A percentile compares a stretch with the other conserved stretches of the same genome.
Evolutionary conservation across 2,113 vertebrate species (phyloP).

Genomic region (Martes martes): DNA sequence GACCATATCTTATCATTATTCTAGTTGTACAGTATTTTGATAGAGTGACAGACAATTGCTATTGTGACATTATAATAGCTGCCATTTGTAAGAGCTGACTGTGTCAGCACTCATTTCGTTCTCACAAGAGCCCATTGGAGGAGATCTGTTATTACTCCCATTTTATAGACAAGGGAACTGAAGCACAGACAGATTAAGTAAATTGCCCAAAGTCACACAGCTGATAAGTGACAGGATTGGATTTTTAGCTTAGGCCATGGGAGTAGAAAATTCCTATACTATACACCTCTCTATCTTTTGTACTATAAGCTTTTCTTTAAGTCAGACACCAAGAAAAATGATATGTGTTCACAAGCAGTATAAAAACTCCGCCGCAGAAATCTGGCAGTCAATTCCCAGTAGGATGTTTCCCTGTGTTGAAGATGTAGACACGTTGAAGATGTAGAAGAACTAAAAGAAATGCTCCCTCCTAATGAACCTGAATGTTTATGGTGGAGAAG

Average conservation of each 20-base stretch:
- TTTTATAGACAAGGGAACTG: conserved; percentile 16
- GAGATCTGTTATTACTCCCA: not conserved
- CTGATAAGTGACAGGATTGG: not conserved
- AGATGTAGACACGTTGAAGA: not conserved
- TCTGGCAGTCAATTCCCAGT: not conserved
- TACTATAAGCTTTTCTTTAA: not conserved
- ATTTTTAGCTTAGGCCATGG: not conserved
- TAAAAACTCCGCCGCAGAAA: not conserved
- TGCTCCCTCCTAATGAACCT: not conserved
- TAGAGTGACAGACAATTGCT: not conserved
- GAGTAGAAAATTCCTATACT: not conserved
- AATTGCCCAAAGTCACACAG: not conserved
- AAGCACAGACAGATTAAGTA: conserved; percentile 11
- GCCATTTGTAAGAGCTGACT: not conserved
- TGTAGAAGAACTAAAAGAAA: not conserved
- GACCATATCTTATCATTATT: not conserved
- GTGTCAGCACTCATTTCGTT: not conserved
- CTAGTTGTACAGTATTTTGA: not conserved
- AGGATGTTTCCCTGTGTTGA: not conserved
- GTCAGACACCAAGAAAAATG: not conserved
- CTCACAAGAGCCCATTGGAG: not conserved
- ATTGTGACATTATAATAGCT: not conserved
- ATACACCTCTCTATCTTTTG: not conserved
- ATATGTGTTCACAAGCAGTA: not conserved
- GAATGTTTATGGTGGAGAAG: not conserved